Evolutionary conservation across 2,888 invertebrate genomes (phyloP).

Genomic region (Stenichneumon culpator): DNA sequence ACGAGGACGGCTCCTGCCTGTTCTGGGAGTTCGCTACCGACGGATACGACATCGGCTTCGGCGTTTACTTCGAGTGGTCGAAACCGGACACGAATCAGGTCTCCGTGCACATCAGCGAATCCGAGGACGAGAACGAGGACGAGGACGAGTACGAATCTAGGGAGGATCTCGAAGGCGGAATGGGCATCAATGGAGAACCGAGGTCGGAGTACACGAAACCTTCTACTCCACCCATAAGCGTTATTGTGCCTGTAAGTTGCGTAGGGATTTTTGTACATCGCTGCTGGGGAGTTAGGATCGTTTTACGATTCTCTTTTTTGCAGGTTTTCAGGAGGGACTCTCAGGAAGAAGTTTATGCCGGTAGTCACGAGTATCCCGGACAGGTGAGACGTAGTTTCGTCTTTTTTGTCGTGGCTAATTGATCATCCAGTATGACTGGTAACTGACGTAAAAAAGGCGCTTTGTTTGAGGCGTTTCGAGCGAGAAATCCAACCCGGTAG

Average conservation of each 20-base stretch:
- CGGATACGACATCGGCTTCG: slow-evolving; percentile 98
- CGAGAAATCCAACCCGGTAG: too few relatives aligned
- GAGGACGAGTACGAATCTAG: slow-evolving; percentile 88
- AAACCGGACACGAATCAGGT: slow-evolving; percentile 93
- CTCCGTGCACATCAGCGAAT: slow-evolving; percentile 98
- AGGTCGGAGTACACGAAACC: slow-evolving; percentile 80
- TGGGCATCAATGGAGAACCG: slow-evolving; percentile 73
- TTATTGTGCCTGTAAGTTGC: slow-evolving; percentile 81
- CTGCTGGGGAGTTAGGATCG: not conserved
- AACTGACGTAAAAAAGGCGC: not conserved
- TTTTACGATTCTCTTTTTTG: slow-evolving; percentile 86
- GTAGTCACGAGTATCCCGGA: slow-evolving; percentile 98
- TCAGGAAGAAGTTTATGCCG: slow-evolving; percentile 98
- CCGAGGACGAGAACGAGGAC: slow-evolving; percentile 95
- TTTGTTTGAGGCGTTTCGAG: not conserved
- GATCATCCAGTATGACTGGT: not conserved
- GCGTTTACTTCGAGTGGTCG: slow-evolving; percentile 99
- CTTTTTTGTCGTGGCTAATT: not conserved
- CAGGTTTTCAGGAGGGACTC: slow-evolving; percentile 98
- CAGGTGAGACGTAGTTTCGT: slow-evolving; percentile 74
- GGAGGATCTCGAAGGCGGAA: slow-evolving; percentile 86
- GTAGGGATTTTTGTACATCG: not conserved
- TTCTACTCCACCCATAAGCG: slow-evolving; percentile 79
- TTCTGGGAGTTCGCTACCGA: slow-evolving; percentile 99
- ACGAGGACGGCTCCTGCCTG: slow-evolving; percentile 95